These are phyloP conservation scores for Arvicanthis niloticus DNA, from an alignment of 2,113 vertebrate species.

Conservation along the genomic window DNA sequence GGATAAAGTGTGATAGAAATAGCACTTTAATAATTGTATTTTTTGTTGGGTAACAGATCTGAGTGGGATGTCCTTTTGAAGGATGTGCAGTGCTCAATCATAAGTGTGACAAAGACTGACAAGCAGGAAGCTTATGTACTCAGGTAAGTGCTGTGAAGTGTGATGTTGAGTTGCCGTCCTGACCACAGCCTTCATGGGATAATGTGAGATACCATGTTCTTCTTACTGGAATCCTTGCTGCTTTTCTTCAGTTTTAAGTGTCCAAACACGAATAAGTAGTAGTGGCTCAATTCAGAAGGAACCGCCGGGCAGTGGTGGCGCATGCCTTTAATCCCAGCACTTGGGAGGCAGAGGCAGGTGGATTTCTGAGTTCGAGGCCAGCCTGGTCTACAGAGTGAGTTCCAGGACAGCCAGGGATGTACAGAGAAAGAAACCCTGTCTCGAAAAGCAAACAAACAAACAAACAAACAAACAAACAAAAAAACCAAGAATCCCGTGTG, in stretches of 20 bases:
- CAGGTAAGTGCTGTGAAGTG: conserved; percentile 89
- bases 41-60: conserved; percentile 90
- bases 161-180: not conserved
- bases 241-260: not conserved
- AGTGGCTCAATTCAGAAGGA: too few species aligned
- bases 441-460: too few species aligned
- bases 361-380: too few species aligned
- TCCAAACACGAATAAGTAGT: too few species aligned
- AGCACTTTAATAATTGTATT: conserved; percentile 57
- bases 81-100: conserved; percentile 99
- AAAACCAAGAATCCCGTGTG: not conserved
- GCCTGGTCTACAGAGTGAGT: too few species aligned
- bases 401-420: too few species aligned
- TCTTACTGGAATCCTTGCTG: not conserved
- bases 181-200: not conserved
- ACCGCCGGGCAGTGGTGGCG: too few species aligned
- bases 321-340: too few species aligned
- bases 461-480: too few species aligned
- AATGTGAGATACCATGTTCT: not conserved
- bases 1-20: not conserved
- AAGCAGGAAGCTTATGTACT: conserved; percentile 99
- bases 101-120: conserved; percentile 99
- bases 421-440: too few species aligned
- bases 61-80: conserved; percentile 99
- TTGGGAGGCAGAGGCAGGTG: too few species aligned